These are phyloP conservation scores for Xanthorhoe spadicearia DNA, from an alignment of 2,888 invertebrate species.

Conservation along the genomic window DNA sequence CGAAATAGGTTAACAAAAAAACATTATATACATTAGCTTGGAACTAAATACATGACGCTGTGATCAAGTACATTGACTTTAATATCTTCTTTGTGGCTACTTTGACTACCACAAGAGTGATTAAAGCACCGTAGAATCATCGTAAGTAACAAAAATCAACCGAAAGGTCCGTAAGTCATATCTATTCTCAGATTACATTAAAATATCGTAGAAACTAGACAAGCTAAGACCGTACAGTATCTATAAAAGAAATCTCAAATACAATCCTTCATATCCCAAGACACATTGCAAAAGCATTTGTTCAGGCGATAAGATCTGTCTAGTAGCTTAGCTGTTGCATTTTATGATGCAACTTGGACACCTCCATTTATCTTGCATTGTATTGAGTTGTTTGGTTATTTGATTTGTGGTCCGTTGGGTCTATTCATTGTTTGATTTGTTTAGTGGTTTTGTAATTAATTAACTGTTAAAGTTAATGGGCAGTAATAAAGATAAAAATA, in stretches of 20 bases:
- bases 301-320: conserved; percentile 29
- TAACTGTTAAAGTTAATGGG: not conserved
- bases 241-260: not conserved
- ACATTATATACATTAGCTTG: too few species aligned
- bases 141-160: too few species aligned
- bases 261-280: conserved; percentile 21
- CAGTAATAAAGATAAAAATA: not conserved
- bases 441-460: conserved; percentile 1
- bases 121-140: too few species aligned
- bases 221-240: too few species aligned
- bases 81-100: too few species aligned
- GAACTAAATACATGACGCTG: too few species aligned
- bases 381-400: conserved; percentile 20
- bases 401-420: conserved; percentile 7
- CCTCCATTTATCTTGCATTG: conserved; percentile 4
- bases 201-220: too few species aligned
- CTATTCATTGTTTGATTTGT: conserved; percentile 2
- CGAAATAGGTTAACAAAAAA: too few species aligned
- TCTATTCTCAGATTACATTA: too few species aligned
- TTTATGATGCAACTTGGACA: conserved; percentile 24
- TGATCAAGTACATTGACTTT: too few species aligned
- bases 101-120: too few species aligned
- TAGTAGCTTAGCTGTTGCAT: conserved; percentile 14
- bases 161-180: too few species aligned
- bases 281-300: conserved; percentile 31